phyloP scores from a whole-genome alignment of 2,888 invertebrate genomes.

The Leptopilina myrica region DNA sequence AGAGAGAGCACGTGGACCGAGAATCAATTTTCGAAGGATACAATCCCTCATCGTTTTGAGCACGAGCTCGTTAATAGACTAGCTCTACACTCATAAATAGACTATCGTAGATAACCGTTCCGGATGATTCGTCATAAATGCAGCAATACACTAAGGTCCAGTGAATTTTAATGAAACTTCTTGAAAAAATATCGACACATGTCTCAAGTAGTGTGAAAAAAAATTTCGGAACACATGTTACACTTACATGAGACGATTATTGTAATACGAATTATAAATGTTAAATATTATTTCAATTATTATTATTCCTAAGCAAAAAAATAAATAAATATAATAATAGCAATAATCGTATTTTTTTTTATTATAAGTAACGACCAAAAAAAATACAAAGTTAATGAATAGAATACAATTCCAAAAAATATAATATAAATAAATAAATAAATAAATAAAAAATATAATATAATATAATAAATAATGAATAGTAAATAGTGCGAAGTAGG shows the following conservation, averaged over 20 bases:
- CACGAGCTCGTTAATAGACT: constrained; percentile 25
- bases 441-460: too few relatives aligned
- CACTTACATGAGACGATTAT: neutral
- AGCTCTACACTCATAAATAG: neutral
- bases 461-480: too few relatives aligned
- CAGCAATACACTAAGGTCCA: neutral
- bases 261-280: neutral
- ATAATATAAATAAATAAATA: too few relatives aligned
- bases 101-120: constrained; percentile 11
- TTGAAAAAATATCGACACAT: constrained; percentile 5
- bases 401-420: too few relatives aligned
- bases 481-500: too few relatives aligned
- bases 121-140: constrained; percentile 36
- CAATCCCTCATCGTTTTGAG: constrained; percentile 12
- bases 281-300: too few relatives aligned
- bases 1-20: constrained; percentile 29
- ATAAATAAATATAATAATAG: too few relatives aligned
- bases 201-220: neutral
- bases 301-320: too few relatives aligned
- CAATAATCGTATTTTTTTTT: too few relatives aligned
- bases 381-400: too few relatives aligned
- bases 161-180: constrained; percentile 4
- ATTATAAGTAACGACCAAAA: too few relatives aligned
- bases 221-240: constrained; percentile 19
- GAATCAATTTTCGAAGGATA: constrained; percentile 52